These are phyloP conservation scores for Neomorphus geoffroyi DNA, from an alignment of 2,797 vertebrate genomes.

Conservation along the genomic window DNA sequence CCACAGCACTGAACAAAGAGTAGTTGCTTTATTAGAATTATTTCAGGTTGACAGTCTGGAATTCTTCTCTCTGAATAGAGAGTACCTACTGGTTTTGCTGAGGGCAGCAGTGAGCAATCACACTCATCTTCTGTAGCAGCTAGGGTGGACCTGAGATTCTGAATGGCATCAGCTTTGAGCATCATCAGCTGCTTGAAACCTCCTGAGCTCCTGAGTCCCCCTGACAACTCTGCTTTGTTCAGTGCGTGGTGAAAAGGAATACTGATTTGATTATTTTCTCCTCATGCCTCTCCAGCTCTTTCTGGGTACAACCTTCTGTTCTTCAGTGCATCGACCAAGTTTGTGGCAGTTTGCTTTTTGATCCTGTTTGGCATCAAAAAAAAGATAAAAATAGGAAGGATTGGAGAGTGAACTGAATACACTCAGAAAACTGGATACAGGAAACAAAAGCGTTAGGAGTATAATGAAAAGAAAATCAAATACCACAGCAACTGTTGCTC, in stretches of 20 bases:
- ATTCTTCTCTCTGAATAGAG: background rate
- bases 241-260: background rate
- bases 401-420: background rate
- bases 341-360: background rate
- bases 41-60: background rate
- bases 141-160: background rate
- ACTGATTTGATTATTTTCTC: background rate
- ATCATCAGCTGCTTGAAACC: background rate
- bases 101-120: background rate
- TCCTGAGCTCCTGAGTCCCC: background rate
- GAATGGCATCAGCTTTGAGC: background rate
- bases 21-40: background rate
- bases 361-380: background rate
- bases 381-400: background rate
- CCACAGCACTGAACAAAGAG: background rate
- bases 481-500: background rate
- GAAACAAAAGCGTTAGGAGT: background rate
- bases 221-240: background rate
- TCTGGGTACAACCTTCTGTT: background rate
- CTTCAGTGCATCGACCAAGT: background rate
- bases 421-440: rapidly evolving
- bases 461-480: background rate
- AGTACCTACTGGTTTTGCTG: background rate
- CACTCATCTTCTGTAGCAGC: background rate
- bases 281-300: background rate